phyloP scores from a whole-genome alignment of 2,113 vertebrate genomes.

The Trachemys scripta region DNA sequence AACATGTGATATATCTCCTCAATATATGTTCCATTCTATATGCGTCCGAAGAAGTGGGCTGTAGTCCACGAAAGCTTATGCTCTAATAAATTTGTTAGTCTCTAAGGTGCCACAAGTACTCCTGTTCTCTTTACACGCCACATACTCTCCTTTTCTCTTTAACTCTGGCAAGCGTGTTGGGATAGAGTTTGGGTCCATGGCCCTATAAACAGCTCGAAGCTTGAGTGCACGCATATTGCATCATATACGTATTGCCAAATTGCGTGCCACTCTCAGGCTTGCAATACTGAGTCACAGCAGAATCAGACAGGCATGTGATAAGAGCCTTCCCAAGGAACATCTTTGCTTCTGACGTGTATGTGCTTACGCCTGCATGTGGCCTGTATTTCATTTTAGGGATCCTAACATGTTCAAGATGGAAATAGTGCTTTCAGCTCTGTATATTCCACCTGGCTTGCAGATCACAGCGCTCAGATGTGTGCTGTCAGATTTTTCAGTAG shows the following conservation, averaged over 20 bases:
- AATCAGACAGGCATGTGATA: neutral
- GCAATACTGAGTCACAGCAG: neutral
- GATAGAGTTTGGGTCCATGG: neutral
- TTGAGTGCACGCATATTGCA: neutral
- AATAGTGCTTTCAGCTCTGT: neutral
- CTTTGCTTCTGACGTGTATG: neutral
- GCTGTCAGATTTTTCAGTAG: neutral
- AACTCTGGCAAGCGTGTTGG: slow-evolving; percentile 2
- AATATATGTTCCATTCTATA: no score
- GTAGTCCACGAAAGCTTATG: no score
- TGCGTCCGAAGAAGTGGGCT: no score
- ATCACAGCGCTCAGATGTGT: neutral
- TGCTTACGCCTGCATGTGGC: neutral
- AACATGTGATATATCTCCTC: no score
- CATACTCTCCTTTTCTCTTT: neutral
- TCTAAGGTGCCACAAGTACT: no score
- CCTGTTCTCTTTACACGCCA: no score
- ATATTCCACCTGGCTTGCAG: neutral
- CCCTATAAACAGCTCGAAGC: neutral
- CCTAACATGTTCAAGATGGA: neutral
- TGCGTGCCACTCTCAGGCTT: neutral
- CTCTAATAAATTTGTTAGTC: no score
- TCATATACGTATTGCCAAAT: neutral
- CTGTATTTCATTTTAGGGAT: neutral
- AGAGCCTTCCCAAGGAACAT: neutral